Conservation (phyloP, 2,888 invertebrate species). For the Troilus luridus region DNA sequence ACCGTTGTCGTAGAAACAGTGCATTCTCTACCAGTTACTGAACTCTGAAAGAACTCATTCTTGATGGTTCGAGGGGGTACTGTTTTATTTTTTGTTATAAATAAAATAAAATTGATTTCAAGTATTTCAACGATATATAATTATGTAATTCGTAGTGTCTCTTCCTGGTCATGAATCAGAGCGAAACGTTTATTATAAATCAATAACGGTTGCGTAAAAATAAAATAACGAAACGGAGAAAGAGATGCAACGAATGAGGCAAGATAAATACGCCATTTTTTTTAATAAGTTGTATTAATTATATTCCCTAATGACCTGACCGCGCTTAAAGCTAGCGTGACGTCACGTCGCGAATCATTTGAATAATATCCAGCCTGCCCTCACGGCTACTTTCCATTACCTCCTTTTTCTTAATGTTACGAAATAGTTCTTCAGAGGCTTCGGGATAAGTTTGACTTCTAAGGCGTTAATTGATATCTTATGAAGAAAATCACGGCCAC, state of each 20-base stretch:
- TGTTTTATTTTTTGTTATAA: background rate
- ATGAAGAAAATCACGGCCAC: background rate
- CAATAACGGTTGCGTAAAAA: background rate
- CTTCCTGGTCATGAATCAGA: background rate
- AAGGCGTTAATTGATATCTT: conserved; percentile 24
- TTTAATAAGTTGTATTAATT: background rate
- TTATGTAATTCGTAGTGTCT: background rate
- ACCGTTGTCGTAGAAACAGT: too few relatives aligned
- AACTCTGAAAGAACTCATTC: too few relatives aligned
- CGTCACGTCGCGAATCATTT: background rate
- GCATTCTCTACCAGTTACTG: too few relatives aligned
- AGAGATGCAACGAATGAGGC: background rate
- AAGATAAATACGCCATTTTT: background rate
- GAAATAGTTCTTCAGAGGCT: background rate
- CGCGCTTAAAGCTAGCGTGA: background rate
- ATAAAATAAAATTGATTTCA: background rate
- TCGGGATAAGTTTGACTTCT: background rate
- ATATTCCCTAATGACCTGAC: background rate
- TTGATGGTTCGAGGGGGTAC: background rate
- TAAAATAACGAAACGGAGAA: background rate
- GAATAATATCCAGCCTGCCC: background rate
- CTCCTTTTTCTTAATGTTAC: background rate
- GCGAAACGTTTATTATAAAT: background rate
- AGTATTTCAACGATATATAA: background rate
- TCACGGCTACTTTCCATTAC: background rate